Evolutionary conservation across 2,797 vertebrate genomes (phyloP), one percentile per base, ranked within the genome.

Genomic region (Platyrinchus mystaceus): DNA sequence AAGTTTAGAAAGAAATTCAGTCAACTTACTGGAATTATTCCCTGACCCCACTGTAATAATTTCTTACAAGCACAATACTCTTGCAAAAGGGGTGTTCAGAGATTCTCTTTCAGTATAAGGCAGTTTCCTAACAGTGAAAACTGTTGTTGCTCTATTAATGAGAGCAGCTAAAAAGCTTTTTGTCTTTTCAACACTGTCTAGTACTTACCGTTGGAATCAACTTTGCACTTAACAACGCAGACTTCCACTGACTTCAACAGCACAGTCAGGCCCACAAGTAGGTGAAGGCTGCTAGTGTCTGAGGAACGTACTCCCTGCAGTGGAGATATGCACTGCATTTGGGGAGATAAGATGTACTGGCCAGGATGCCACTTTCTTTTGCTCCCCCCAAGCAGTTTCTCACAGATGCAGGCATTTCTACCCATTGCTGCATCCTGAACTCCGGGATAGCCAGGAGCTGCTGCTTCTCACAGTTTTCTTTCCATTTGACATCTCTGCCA

Each of bases 1-100:
- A 64, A 88, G 47, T 91, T 94, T 93, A 95, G 87, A 94, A 89
- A 71, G 60, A 86, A 76, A 76, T 82, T 92, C 47, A 60, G n/a
- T 80, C 67, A 67, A 87, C 41, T 87, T 73, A 63, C 74, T 88
- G 49, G 71, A 89, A n/a, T 30, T 81, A 43, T 79, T 77, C 43
- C 37, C 18, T 41, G 41, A 84, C 53, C 41, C 58, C 52, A 50
- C 27, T 34, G 30, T 39, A 86, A 73, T 44, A 76, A 94, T 44
- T 92, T 39, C 50, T 78, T 84, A 59, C 56, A 73, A 76, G n/a
- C 22, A 74, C n/a, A 84, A 81, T 23, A 34, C 16, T 75, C 14
- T 70, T 78, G 49, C 52, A 82, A 84, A 28, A 69, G 58, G 43
- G 18, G 5, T 71, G 30, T 67, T 91, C 47, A 37, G 26, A 44